Conservation (phyloP, 2,888 invertebrate species). For the Euplagia quadripunctaria region DNA sequence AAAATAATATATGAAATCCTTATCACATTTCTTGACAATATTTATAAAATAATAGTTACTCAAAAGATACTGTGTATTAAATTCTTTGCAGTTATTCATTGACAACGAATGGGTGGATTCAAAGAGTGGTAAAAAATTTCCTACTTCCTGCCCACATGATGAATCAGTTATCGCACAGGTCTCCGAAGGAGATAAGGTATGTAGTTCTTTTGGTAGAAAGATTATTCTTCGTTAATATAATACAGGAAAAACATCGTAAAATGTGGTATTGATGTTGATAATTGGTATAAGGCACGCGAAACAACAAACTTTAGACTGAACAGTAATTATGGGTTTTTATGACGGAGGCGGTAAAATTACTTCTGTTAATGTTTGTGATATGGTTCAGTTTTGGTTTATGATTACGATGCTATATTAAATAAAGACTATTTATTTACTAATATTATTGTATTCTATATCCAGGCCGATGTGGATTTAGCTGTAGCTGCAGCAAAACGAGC, state of each 20-base stretch:
- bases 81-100: conserved; percentile 68
- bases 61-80: background rate
- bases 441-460: background rate
- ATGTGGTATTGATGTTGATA: too few relatives aligned
- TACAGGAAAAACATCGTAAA: too few relatives aligned
- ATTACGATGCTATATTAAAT: too few relatives aligned
- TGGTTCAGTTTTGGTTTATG: too few relatives aligned
- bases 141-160: conserved; percentile 92
- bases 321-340: too few relatives aligned
- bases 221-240: too few relatives aligned
- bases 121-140: conserved; percentile 93
- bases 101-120: conserved; percentile 89
- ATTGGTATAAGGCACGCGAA: too few relatives aligned
- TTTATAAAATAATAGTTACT: background rate
- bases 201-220: background rate
- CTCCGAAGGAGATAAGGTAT: conserved; percentile 94
- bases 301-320: too few relatives aligned
- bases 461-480: conserved; percentile 90
- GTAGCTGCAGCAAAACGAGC: conserved; percentile 90
- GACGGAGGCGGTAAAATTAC: too few relatives aligned
- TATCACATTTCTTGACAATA: background rate
- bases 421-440: background rate
- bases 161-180: conserved; percentile 91
- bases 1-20: background rate
- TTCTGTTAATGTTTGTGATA: too few relatives aligned